Conservation (phyloP, 1,140 invertebrate genomes). For the Aphelenchoides avenae region DNA sequence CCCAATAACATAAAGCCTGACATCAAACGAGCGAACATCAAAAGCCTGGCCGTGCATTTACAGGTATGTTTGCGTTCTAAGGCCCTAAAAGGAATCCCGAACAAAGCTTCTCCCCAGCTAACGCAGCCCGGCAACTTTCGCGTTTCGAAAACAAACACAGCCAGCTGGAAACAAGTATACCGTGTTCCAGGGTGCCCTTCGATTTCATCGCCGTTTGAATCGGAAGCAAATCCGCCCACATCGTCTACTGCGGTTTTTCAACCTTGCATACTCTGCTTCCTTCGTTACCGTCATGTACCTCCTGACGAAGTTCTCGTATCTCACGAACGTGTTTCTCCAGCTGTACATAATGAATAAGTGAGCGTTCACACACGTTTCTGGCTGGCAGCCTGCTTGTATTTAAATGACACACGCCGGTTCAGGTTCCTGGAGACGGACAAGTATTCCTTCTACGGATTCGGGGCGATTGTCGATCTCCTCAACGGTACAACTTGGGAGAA, state of each 20-base stretch:
- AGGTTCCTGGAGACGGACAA: slow-evolving; percentile 38
- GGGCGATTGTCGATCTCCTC: slow-evolving; percentile 41
- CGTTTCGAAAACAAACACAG: too few relatives aligned
- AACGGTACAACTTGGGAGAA: slow-evolving; percentile 51
- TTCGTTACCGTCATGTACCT: slow-evolving; percentile 51
- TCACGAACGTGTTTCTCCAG: slow-evolving; percentile 29
- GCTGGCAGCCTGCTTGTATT: not conserved
- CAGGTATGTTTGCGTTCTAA: slow-evolving; percentile 13
- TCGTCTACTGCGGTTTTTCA: slow-evolving; percentile 37
- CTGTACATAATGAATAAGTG: slow-evolving; percentile 38
- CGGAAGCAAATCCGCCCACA: slow-evolving; percentile 42
- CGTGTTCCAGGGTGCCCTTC: slow-evolving; percentile 31
- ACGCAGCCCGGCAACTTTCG: too few relatives aligned
- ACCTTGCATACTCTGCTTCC: slow-evolving; percentile 46
- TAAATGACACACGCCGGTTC: slow-evolving; percentile 5
- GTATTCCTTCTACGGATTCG: slow-evolving; percentile 46
- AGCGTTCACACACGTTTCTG: not conserved
- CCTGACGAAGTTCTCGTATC: slow-evolving; percentile 42
- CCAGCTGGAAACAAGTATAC: too few relatives aligned
- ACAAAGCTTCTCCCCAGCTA: too few relatives aligned
- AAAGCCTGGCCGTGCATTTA: slow-evolving; percentile 38
- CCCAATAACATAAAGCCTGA: slow-evolving; percentile 53
- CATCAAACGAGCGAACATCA: slow-evolving; percentile 40
- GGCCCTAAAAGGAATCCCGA: too few relatives aligned
- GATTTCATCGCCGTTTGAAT: slow-evolving; percentile 46